Evolutionary conservation across 2,113 vertebrate genomes (phyloP).

Genomic region (Psammodynastes pulverulentus): DNA sequence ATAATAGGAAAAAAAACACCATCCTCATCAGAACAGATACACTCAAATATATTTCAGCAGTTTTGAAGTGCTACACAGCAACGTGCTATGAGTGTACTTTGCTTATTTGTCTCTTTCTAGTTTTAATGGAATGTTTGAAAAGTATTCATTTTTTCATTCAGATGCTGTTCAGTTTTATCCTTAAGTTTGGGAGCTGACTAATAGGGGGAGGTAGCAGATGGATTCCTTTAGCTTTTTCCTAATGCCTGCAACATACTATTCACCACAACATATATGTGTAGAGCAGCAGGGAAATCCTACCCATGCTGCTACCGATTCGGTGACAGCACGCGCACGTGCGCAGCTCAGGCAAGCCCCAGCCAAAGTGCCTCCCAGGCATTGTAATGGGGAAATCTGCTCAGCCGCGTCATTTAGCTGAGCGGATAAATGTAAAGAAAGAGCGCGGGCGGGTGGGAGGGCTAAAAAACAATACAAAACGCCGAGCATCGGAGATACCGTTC

Average conservation of each 20-base stretch:
- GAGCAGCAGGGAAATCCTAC: too few relatives aligned
- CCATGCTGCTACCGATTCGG: too few relatives aligned
- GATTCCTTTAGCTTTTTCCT: neutral
- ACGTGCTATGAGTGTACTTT: neutral
- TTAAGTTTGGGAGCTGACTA: neutral
- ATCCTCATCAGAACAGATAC: neutral
- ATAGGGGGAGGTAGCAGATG: too few relatives aligned
- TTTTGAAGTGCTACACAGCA: neutral
- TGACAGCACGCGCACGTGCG: too few relatives aligned
- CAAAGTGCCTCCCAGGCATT: too few relatives aligned
- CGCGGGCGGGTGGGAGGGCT: too few relatives aligned
- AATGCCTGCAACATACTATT: neutral
- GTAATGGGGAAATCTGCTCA: too few relatives aligned
- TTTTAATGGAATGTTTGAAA: neutral
- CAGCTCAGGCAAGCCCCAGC: too few relatives aligned
- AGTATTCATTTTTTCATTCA: neutral
- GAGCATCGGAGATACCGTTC: too few relatives aligned
- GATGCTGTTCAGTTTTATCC: neutral
- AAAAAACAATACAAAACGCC: too few relatives aligned
- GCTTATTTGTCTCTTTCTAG: neutral
- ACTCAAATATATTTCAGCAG: neutral
- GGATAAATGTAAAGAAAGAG: too few relatives aligned
- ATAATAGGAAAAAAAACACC: neutral
- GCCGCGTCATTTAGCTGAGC: too few relatives aligned
- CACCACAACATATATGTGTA: neutral